Evolutionary conservation across 2,113 vertebrate genomes (phyloP), one percentile per base, ranked within the genome.

Genomic region (Melanerpes aurifrons): DNA sequence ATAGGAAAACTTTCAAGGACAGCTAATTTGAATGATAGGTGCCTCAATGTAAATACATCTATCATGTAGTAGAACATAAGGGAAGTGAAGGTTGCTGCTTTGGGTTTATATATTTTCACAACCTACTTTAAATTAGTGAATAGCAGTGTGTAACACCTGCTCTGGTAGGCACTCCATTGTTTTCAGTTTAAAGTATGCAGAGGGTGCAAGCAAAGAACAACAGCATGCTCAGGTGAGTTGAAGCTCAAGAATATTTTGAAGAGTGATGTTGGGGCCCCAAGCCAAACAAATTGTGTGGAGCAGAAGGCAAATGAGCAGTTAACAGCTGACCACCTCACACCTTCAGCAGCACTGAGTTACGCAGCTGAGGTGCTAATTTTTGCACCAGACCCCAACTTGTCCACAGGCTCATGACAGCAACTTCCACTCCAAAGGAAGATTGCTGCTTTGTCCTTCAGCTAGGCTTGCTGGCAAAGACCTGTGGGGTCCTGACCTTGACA

Each of bases 211-310:
- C 14, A 80, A 88, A 70, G 31, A 69, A 25, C 58, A 78, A 7
- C 6, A 9, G 31, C 0, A 0, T 28, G 29, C 22, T 0, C 0
- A 79, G 15, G n/a, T 50, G 32, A 91, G 64, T 61, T 90, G 70
- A 74, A 48, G 75, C 31, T 70, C 8, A 3, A 93, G 40, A 10
- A 4, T 69, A 67, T 67, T 95, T 85, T 61, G 70, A 91, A 74
- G 6, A 63, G 63, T 1, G 3, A 29, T 4, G 4, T 10, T 26
- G 17, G 67, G 35, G 32, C n/a, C 29, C 72, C 53, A 18, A 63
- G n/a, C 10, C 47, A 78, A 80, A 53, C 28, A 10, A 40, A 19
- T 3, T 3, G 6, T 22, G 25, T 9, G 25, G 40, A 73, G 62
- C 32, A 40, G 63, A 75, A 56, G 45, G 58, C 68, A 85, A 89